phyloP scores from a whole-genome alignment of 2,888 invertebrate genomes.

The Cataglyphis cursor region DNA sequence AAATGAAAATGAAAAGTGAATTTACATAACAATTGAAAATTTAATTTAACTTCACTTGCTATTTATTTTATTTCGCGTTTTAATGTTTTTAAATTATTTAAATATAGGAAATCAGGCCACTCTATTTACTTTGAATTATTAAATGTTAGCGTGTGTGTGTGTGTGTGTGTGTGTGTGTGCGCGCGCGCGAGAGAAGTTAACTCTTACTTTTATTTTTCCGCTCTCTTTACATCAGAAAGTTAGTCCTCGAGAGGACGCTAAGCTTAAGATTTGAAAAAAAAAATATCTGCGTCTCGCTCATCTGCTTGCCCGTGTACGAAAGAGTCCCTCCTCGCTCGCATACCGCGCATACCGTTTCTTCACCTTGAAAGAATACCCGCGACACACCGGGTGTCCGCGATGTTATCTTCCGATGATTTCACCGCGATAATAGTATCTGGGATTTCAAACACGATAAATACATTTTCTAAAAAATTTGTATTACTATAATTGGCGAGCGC shows the following conservation, averaged over 20 bases:
- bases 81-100: neutral
- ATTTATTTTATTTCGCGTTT: neutral
- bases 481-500: neutral
- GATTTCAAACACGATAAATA: neutral
- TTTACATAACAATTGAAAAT: neutral
- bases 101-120: neutral
- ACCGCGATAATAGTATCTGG: neutral
- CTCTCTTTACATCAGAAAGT: neutral
- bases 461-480: neutral
- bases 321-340: slow-evolving; percentile 72
- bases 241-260: neutral
- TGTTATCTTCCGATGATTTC: neutral
- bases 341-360: slow-evolving; percentile 81
- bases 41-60: neutral
- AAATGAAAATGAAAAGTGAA: neutral
- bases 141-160: neutral
- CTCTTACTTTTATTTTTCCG: neutral
- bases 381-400: slow-evolving; percentile 55
- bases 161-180: too few relatives aligned
- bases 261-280: slow-evolving; percentile 9
- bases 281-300: slow-evolving; percentile 45
- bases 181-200: neutral
- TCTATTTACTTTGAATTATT: neutral
- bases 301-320: slow-evolving; percentile 50
- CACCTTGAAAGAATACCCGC: slow-evolving; percentile 79